phyloP scores from a whole-genome alignment of 2,113 vertebrate genomes.

The human (Homo sapiens) region DNA sequence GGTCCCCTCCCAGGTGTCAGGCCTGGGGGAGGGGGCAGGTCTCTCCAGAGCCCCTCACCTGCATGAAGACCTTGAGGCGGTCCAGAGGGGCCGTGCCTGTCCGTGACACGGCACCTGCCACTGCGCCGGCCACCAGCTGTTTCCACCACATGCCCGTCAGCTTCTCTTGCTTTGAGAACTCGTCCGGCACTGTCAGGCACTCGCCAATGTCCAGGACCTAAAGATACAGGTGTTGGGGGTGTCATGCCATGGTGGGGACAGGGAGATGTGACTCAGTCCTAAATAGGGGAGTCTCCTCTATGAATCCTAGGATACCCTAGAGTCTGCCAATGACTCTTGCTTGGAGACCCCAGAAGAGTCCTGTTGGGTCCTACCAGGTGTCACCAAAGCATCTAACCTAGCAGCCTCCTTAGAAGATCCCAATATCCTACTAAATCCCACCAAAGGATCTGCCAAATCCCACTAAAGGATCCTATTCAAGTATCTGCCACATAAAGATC shows the following conservation, averaged over 20 bases:
- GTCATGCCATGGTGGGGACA: background rate
- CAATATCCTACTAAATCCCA: background rate
- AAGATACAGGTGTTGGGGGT: background rate
- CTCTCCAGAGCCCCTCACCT: slow-evolving; percentile 81
- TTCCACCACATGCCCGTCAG: slow-evolving; percentile 92
- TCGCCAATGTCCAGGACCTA: slow-evolving; percentile 94
- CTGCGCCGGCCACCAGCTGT: slow-evolving; percentile 91
- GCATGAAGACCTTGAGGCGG: slow-evolving; percentile 93
- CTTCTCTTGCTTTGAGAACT: slow-evolving; percentile 92
- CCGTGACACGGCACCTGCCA: slow-evolving; percentile 91
- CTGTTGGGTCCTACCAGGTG: too few relatives aligned
- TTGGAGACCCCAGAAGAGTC: background rate
- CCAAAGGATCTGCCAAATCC: background rate
- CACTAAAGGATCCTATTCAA: background rate
- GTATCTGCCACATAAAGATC: background rate
- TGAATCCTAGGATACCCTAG: background rate
- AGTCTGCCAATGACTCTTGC: background rate
- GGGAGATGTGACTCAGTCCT: background rate
- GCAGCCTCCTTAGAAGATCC: background rate
- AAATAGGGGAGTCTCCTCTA: background rate
- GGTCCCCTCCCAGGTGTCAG: background rate
- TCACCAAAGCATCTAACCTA: background rate
- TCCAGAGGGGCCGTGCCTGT: slow-evolving; percentile 93
- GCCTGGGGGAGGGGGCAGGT: too few relatives aligned
- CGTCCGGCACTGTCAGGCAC: slow-evolving; percentile 90